A percentile compares a stretch with the other conserved stretches of the same genome.
Conservation (phyloP, 2,888 invertebrate species). For the Macrosiphum euphorbiae region DNA sequence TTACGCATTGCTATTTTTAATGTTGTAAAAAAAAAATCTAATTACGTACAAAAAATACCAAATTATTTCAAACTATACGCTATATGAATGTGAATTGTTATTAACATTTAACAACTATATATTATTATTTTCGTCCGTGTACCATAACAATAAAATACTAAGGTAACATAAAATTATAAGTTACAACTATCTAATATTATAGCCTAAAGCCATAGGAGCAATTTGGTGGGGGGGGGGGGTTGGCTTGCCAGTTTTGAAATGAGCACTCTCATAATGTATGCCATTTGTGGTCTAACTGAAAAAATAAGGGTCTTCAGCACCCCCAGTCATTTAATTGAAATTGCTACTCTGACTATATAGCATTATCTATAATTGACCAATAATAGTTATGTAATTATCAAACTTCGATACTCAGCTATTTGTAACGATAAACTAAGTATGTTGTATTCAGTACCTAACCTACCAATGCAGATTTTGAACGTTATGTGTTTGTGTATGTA, state of each 20-base stretch:
- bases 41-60: background rate
- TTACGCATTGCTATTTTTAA: background rate
- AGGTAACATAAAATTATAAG: background rate
- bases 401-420: background rate
- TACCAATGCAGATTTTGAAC: background rate
- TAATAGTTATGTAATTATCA: background rate
- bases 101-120: background rate
- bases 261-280: too few species aligned
- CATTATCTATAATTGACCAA: background rate
- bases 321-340: too few species aligned
- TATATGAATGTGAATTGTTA: background rate
- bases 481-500: background rate
- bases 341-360: background rate
- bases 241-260: too few species aligned
- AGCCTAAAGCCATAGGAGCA: too few species aligned
- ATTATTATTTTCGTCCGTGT: background rate
- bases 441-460: background rate
- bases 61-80: background rate
- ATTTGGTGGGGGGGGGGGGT: too few species aligned
- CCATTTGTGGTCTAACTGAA: too few species aligned
- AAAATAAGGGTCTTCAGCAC: too few species aligned
- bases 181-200: background rate
- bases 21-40: background rate
- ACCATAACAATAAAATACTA: background rate
- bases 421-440: background rate